Evolutionary conservation across 1,140 invertebrate species (phyloP).

Genomic region (Hylaeus volcanicus): DNA sequence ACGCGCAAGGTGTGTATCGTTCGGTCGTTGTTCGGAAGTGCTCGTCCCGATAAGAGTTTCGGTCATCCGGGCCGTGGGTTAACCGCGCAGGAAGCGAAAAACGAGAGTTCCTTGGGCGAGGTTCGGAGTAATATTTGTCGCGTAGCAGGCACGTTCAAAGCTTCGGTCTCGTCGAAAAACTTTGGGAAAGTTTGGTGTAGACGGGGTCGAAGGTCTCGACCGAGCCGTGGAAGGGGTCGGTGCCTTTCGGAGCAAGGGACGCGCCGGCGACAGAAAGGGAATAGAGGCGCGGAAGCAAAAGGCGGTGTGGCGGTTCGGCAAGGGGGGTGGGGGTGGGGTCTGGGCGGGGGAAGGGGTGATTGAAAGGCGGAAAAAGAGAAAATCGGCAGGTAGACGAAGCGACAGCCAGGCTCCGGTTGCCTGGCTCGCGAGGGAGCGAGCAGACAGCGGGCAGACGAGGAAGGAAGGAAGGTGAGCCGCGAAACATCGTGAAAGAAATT

Average conservation of each 20-base stretch:
- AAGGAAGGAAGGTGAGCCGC: conserved; percentile 11
- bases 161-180: background rate
- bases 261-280: background rate
- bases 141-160: background rate
- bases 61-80: no score
- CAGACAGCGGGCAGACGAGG: background rate
- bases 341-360: background rate
- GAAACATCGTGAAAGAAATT: conserved; percentile 52
- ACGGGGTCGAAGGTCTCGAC: conserved; percentile 8
- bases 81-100: no score
- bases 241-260: background rate
- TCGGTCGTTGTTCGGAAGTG: no score
- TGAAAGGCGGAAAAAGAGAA: background rate
- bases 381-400: conserved; percentile 15
- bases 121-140: background rate
- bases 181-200: background rate
- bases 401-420: background rate
- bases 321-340: no score
- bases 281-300: background rate
- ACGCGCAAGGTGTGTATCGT: no score
- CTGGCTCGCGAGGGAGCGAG: background rate
- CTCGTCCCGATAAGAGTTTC: no score
- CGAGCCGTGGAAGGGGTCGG: background rate
- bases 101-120: no score
- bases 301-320: background rate